phyloP scores from a whole-genome alignment of 2,797 vertebrate species.

The Synaphobranchus kaupii region DNA sequence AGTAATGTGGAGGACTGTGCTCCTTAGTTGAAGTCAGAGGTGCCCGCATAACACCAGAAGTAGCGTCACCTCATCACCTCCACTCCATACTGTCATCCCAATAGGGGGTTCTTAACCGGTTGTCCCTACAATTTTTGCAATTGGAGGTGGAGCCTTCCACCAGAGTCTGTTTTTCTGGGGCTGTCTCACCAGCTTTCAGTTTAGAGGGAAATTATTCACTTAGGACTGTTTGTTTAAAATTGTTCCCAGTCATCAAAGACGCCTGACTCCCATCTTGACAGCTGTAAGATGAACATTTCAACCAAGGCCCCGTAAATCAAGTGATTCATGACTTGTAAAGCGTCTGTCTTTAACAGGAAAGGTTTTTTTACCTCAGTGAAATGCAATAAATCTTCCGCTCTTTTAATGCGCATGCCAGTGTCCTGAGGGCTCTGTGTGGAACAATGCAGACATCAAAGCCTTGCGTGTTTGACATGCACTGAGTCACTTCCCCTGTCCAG shows the following conservation, averaged over 20 bases:
- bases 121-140: background rate
- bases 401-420: slow-evolving; percentile 63
- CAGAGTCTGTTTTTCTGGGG: slow-evolving; percentile 56
- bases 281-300: slow-evolving; percentile 51
- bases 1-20: background rate
- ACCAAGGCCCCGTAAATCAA: slow-evolving; percentile 62
- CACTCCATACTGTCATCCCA: background rate
- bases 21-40: background rate
- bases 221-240: slow-evolving; percentile 64
- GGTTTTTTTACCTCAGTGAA: slow-evolving; percentile 50
- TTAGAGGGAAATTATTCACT: slow-evolving; percentile 70
- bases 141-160: slow-evolving; percentile 26
- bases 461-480: slow-evolving; percentile 79
- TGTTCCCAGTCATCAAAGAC: slow-evolving; percentile 63
- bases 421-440: slow-evolving; percentile 65
- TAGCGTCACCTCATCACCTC: background rate
- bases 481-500: slow-evolving; percentile 84
- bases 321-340: slow-evolving; percentile 72
- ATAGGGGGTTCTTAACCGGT: background rate
- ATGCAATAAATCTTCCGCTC: slow-evolving; percentile 76
- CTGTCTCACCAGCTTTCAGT: slow-evolving; percentile 58
- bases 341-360: slow-evolving; percentile 69
- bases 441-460: slow-evolving; percentile 79
- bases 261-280: slow-evolving; percentile 62
- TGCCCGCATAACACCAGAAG: background rate